Base-by-base conservation (phyloP, 2,888 invertebrate species). In the Caenorhabditis parvicauda region DNA sequence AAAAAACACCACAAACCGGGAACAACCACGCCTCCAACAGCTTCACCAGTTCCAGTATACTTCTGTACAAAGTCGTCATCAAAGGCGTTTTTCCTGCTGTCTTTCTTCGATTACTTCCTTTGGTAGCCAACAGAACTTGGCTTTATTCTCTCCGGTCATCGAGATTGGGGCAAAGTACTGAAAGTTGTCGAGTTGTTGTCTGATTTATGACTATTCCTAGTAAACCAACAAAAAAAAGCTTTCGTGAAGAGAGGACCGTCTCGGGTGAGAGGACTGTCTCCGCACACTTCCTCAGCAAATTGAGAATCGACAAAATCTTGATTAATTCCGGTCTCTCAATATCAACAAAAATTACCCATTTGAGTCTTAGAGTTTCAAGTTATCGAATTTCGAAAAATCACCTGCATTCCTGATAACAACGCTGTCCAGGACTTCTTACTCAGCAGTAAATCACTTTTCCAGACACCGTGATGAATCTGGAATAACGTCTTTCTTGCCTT, bases 371-470 rank as follows among this genome's bases (percentile, higher is more conserved):
- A n/a, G n/a, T n/a, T n/a, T n/a, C n/a, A n/a, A n/a, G n/a, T n/a
- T n/a, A n/a, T n/a, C n/a, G n/a, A n/a, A n/a, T n/a, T n/a, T n/a
- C n/a, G n/a, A n/a, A n/a, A n/a, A n/a, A n/a, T 39, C 48, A 84
- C 84, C 87, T 96, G 96, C 92, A 98, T 93, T 83, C 95, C 93
- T 80, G 91, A 90, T 12, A 98, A 85, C 50, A 90, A 88, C 21
- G 95, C 95, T 64, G 90, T 88, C 94, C 96, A 96, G 0, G 95
- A 92, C 0, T 90, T 89, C 84, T 96, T 96, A 28, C 90, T 88
- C n/a, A 92, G 89, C 2, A 92, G 84, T 9, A 90, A 89, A 48
- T 89, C 85, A 75, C 90, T 89, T 22, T 76, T 60, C 92, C 92
- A 92, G 0, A 90, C 89, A 0, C 95, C 91, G 52, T 89, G 87